Evolutionary conservation across 92 coral and sea anemone species (phyloP).

Genomic region (Porites cylindrica): DNA sequence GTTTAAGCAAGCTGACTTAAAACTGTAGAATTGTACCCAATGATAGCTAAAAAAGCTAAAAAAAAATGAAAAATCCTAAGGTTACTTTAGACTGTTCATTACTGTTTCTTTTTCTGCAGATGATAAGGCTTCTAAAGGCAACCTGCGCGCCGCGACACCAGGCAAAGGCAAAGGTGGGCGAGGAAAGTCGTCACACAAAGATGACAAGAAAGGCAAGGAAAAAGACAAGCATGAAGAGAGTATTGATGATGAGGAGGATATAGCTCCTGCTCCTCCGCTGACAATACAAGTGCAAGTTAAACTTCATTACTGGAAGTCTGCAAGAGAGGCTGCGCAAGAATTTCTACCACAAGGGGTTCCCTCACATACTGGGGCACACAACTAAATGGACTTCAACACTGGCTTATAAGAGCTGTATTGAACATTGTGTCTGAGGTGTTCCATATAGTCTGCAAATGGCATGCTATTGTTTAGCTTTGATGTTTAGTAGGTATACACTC

Average conservation of each 20-base stretch:
- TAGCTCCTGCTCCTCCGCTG: slow-evolving; percentile 81
- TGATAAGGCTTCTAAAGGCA: slow-evolving; percentile 77
- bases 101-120: slow-evolving; percentile 33
- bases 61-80: neutral
- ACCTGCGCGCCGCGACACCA: slow-evolving; percentile 70
- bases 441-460: neutral
- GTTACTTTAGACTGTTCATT: neutral
- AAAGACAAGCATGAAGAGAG: slow-evolving; percentile 80
- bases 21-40: no score
- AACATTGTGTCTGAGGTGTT: neutral
- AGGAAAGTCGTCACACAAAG: slow-evolving; percentile 72
- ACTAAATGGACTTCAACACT: neutral
- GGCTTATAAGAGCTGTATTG: neutral
- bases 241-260: slow-evolving; percentile 77
- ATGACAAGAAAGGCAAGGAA: slow-evolving; percentile 80
- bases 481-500: no score
- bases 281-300: slow-evolving; percentile 67
- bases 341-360: slow-evolving; percentile 29
- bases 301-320: slow-evolving; percentile 87
- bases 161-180: slow-evolving; percentile 75
- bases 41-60: no score
- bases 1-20: no score
- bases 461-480: no score
- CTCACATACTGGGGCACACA: slow-evolving; percentile 25
- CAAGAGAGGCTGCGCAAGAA: slow-evolving; percentile 85